These are phyloP conservation scores for Cyprinodon brontotheroides DNA, from an alignment of 2,113 vertebrate species.

Conservation along the genomic window DNA sequence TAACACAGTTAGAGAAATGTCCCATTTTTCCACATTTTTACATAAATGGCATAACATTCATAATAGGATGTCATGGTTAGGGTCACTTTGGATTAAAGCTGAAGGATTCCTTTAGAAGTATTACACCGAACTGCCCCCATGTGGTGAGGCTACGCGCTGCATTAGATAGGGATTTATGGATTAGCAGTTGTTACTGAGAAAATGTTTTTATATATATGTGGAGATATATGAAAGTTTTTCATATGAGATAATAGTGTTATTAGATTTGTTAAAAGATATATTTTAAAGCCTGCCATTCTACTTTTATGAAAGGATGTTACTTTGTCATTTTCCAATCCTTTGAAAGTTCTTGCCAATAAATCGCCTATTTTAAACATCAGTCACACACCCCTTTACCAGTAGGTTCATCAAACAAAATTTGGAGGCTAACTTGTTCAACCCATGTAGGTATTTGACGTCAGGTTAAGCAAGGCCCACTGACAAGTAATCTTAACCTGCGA, in stretches of 20 bases:
- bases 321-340: neutral
- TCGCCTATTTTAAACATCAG: neutral
- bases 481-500: too few relatives aligned
- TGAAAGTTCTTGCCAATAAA: neutral
- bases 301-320: neutral
- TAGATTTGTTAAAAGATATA: too few relatives aligned
- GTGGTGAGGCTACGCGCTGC: conserved; percentile 46
- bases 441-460: too few relatives aligned
- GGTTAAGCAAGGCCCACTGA: too few relatives aligned
- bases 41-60: conserved; percentile 62
- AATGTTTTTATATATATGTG: neutral
- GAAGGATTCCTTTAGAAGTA: conserved; percentile 21
- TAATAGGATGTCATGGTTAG: conserved; percentile 72
- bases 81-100: conserved; percentile 71
- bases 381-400: neutral
- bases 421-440: neutral
- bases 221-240: neutral
- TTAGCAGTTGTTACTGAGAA: neutral
- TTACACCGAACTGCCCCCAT: conserved; percentile 66
- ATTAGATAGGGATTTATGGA: neutral
- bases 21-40: conserved; percentile 59
- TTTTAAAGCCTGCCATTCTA: too few relatives aligned
- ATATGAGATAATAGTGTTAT: too few relatives aligned
- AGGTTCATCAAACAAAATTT: neutral
- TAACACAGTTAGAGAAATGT: conserved; percentile 66